phyloP scores from a whole-genome alignment of 2,797 vertebrate genomes.

The Tolypeutes matacus region DNA sequence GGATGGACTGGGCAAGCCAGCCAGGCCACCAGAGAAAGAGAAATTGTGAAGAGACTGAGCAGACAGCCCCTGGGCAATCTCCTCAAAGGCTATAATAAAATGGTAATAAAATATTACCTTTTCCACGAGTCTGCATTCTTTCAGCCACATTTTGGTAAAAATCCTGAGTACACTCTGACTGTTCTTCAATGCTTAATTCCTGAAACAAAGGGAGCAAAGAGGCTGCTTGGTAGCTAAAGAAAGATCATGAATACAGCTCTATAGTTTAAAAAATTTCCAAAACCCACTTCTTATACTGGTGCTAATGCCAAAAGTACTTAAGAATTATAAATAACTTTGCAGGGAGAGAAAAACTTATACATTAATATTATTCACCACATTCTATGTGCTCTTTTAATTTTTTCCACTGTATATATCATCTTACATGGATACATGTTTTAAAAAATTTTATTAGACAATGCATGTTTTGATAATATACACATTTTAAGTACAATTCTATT shows the following conservation, averaged over 20 bases:
- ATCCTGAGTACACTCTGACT: constrained; percentile 96
- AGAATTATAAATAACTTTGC: not conserved
- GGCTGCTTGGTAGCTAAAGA: not conserved
- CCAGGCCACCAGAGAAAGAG: not conserved
- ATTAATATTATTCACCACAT: not conserved
- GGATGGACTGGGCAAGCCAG: not conserved
- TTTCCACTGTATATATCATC: not conserved
- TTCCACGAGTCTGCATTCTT: constrained; percentile 94
- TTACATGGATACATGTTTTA: not conserved
- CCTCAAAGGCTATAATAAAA: accelerated
- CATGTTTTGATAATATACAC: constrained; percentile 13
- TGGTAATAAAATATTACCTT: constrained; percentile 90
- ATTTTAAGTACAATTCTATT: not conserved
- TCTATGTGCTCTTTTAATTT: not conserved
- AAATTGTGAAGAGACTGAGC: not conserved
- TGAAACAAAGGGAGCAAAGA: constrained; percentile 82
- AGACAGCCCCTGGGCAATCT: not conserved
- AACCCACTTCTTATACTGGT: not conserved
- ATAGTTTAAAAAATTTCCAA: not conserved
- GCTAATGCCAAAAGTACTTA: constrained; percentile 2
- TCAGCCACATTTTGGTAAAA: constrained; percentile 97
- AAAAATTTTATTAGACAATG: not conserved
- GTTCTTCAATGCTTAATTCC: constrained; percentile 96
- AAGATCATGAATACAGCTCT: not conserved
- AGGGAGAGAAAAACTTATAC: not conserved